phyloP scores from a whole-genome alignment of 2,797 vertebrate species.

The Chiloscyllium punctatum region DNA sequence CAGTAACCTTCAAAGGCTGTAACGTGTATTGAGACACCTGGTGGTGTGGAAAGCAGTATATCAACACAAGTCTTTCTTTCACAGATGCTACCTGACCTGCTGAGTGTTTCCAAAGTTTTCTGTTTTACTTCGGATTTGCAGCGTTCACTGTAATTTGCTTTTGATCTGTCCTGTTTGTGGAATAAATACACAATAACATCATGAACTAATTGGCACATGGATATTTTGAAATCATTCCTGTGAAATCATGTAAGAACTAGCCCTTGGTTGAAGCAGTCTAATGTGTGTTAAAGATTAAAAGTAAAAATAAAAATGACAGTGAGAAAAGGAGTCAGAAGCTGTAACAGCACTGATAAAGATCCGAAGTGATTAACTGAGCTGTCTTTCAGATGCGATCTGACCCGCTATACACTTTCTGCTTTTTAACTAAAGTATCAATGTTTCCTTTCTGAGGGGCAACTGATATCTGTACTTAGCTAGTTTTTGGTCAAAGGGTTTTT shows the following conservation, averaged over 20 bases:
- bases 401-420: background rate
- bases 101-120: background rate
- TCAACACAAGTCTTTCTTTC: too few relatives aligned
- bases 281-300: background rate
- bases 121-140: background rate
- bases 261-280: background rate
- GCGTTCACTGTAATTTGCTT: background rate
- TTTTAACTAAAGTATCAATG: background rate
- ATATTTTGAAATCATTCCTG: background rate
- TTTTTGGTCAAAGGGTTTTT: background rate
- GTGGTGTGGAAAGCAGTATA: too few relatives aligned
- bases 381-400: background rate
- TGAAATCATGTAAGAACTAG: background rate
- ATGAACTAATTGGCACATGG: background rate
- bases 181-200: background rate
- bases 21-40: too few relatives aligned
- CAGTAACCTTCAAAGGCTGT: too few relatives aligned
- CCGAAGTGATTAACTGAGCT: background rate
- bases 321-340: background rate
- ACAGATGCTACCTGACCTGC: background rate
- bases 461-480: background rate
- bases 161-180: background rate
- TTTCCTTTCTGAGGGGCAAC: background rate
- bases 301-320: background rate
- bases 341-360: background rate